These are phyloP conservation scores for Euleptes europaea DNA, from an alignment of 2,113 vertebrate genomes.

Conservation along the genomic window DNA sequence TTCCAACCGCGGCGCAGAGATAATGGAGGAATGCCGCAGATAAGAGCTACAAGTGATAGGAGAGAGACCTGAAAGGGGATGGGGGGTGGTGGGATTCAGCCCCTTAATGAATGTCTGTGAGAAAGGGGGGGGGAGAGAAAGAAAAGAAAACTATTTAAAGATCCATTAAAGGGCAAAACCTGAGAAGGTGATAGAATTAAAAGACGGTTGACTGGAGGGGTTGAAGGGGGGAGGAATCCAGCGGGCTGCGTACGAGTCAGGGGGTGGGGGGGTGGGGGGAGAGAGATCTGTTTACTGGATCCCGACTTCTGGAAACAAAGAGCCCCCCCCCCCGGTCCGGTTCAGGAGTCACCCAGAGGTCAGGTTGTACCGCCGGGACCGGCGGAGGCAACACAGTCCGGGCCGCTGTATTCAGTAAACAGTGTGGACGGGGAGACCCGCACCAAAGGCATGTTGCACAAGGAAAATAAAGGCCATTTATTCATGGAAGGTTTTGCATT, in stretches of 20 bases:
- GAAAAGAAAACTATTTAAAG: conserved; percentile 57
- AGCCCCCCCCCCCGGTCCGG: conserved; percentile 49
- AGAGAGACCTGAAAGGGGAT: conserved; percentile 25
- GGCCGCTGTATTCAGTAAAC: conserved; percentile 11
- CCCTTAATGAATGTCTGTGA: conserved; percentile 49
- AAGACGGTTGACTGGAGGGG: conserved; percentile 45
- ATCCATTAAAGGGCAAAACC: conserved; percentile 62
- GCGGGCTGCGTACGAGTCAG: conserved; percentile 40
- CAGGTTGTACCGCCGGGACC: conserved; percentile 59
- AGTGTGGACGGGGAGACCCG: conserved; percentile 9
- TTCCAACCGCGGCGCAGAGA: conserved; percentile 66
- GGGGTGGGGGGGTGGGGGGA: conserved; percentile 16
- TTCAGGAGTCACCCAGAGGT: conserved; percentile 83
- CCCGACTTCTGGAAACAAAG: conserved; percentile 67
- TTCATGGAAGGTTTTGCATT: no score
- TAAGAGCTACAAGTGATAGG: conserved; percentile 57
- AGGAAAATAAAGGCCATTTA: not conserved
- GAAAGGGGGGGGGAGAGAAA: conserved; percentile 30
- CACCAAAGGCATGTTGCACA: not conserved
- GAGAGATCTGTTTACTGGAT: conserved; percentile 62
- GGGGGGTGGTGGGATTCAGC: conserved; percentile 41
- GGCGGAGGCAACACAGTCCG: conserved; percentile 26
- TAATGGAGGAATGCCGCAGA: conserved; percentile 75
- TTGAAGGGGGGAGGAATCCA: conserved; percentile 55
- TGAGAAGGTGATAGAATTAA: conserved; percentile 40